Base-by-base conservation (phyloP, 2,888 invertebrate species). In the Caenorhabditis becei region DNA sequence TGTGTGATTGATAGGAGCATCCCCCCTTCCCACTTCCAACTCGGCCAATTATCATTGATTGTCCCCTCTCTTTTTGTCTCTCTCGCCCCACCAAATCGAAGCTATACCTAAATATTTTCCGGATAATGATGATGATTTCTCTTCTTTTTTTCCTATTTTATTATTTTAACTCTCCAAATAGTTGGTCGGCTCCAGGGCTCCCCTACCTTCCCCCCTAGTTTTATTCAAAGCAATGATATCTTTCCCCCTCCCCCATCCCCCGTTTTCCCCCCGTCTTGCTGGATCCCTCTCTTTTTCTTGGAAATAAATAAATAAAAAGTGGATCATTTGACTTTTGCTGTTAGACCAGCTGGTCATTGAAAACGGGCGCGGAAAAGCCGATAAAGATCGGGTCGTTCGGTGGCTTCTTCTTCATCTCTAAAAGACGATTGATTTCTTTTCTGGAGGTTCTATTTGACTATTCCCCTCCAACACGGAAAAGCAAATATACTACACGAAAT, bases 301-400 rank as follows among this genome's bases (percentile, higher is more conserved):
- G 16, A 66, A 70, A 70, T 70, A 70, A 70, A 70, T 59, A 53
- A 66, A 70, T 61, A 61, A 70, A 70, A 70, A 61, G 70, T 70
- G 70, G 70, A 61, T 71, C 63, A 61, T 71, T 37, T 26, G 23
- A 51, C 14, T 20, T 49, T 49, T 49, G 8, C 18, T n/a, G 18
- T n/a, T n/a, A n/a, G n/a, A n/a, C n/a, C n/a, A n/a, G n/a, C n/a
- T n/a, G n/a, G n/a, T n/a, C n/a, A n/a, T n/a, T n/a, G n/a, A n/a
- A n/a, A 20, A 8, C 16, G 49, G 18, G 1, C n/a, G n/a, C 10
- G 24, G 51, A 23, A 51, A 24, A 51, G 18, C 54, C n/a, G 54
- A 54, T 54, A 54, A 54, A 54, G 54, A 54, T 54, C 54, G n/a
- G 28, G n/a, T 3, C 26, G 28, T n/a, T n/a, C n/a, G 54, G n/a